Base-by-base conservation (phyloP, 2,797 vertebrate genomes). In the Phalanger gymnotis region DNA sequence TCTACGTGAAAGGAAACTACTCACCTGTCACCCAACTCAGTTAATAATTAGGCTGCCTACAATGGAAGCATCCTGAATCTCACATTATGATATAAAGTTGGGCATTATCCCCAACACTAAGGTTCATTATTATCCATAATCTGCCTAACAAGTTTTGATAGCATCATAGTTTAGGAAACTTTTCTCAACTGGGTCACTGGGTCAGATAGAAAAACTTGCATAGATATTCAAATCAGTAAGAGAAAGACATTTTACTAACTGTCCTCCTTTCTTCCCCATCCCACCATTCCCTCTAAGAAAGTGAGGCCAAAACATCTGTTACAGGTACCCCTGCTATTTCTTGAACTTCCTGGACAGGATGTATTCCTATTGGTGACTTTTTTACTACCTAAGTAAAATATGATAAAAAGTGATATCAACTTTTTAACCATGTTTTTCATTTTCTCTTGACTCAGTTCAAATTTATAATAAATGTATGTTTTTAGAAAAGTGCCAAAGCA, bases 61-160 rank as follows among this genome's bases (percentile, higher is more conserved):
- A 51, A 57, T 53, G 30, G 19, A 30, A 90, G 56, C 54, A 94
- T 25, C 66, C 56, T 40, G 25, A 94, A 90, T 92, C 54, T 96
- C 92, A 92, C 4, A 92, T 0, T 90, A 5, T 51, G 31, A 52
- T 9, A 92, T 28, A 92, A 92, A 66, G 11, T 81, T 51, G 57
- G 40, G 66, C 31, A 91, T 94, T 90, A 57, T 92, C 96, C 9
- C 30, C 53, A 95, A 93, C 56, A 22, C 10, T 47, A 58, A 92
- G 95, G 61, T 51, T 73, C 81, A 94, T 54, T 90, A 93, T 53
- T 92, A 81, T 16, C 95, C 14, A 94, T 90, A 97, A 96, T 92
- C 92, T 92, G 96, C 53, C 89, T 93, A 92, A 96, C 96, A 95
- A 96, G 96, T 94, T 96, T 94, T 94, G 95, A 96, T 96, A 96